Evolutionary conservation across 2,888 invertebrate species (phyloP), one percentile per base, ranked within the genome.

Genomic region (Falcaria lacertinaria): DNA sequence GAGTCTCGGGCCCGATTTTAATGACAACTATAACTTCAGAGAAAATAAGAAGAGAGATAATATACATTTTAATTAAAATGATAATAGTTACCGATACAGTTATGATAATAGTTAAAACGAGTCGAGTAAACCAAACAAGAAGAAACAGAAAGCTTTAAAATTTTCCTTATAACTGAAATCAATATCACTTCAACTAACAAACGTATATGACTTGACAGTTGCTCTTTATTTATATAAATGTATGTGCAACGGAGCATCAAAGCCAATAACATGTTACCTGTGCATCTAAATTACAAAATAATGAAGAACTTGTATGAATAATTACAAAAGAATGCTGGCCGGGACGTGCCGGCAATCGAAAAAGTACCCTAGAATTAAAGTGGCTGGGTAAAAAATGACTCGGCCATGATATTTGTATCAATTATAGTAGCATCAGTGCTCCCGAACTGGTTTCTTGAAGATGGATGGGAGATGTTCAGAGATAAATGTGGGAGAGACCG

Each of bases 291-390:
- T 74, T 69, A 69, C 66, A 54, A n/a, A n/a, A n/a, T n/a, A n/a
- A n/a, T n/a, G n/a, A n/a, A n/a, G n/a, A n/a, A 69, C 77, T 76
- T 66, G 61, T 64, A 64, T 57, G 64, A 61, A 73, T 78, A 75
- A 78, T 80, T 76, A 80, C 66, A 58, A 61, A 69, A 64, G 75
- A 71, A 78, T 77, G 68, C 63, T 39, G 47, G 52, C 50, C 67
- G 61, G 65, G 65, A 37, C 60, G 43, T 45, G 47, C 32, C 38
- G 48, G 33, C 43, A 39, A 60, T 58, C 57, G 50, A 67, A 69
- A 69, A 60, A 50, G 50, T 54, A 61, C 55, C 66, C 44, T 72
- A 67, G 61, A 64, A 60, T 64, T 48, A 58, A 57, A 47, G 56
- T 35, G 42, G 45, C 56, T 65, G 63, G 62, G 64, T 69, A 69